Evolutionary conservation across 2,888 invertebrate genomes (phyloP).

Genomic region (Portevinia maculata): DNA sequence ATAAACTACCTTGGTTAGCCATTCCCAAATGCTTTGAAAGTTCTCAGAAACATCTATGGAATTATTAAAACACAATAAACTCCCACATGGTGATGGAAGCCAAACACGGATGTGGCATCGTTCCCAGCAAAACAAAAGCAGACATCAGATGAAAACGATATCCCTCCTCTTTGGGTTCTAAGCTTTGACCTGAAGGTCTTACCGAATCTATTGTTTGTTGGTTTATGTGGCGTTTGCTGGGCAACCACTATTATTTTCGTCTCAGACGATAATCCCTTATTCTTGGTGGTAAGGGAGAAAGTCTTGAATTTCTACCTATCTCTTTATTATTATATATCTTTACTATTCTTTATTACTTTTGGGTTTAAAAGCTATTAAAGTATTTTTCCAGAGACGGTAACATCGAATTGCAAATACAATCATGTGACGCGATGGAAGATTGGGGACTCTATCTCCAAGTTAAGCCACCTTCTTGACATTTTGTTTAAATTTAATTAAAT

Average conservation of each 20-base stretch:
- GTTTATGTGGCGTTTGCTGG: not conserved
- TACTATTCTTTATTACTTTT: not conserved
- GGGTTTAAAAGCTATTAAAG: not conserved
- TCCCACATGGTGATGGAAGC: not conserved
- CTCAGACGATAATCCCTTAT: slow-evolving; percentile 2
- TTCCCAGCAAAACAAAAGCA: not conserved
- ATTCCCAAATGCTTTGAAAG: no score
- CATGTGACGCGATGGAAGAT: no score
- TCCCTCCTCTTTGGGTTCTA: not conserved
- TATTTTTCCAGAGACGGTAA: not conserved
- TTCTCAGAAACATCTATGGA: not conserved
- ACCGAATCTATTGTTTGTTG: slow-evolving; percentile 1
- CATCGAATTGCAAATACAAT: not conserved
- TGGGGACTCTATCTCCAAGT: not conserved
- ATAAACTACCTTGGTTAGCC: not conserved
- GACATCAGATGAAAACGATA: not conserved
- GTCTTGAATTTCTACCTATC: no score
- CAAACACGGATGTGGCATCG: not conserved
- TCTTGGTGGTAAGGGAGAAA: not conserved
- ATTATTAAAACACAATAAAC: slow-evolving; percentile 1
- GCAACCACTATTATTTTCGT: slow-evolving; percentile 1
- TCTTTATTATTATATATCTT: no score
- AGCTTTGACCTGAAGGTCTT: not conserved
- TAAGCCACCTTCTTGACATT: not conserved
- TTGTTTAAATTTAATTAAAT: slow-evolving; percentile 31